Evolutionary conservation across 2,113 vertebrate species (phyloP).

Genomic region (Leptobrachium ailaonicum): DNA sequence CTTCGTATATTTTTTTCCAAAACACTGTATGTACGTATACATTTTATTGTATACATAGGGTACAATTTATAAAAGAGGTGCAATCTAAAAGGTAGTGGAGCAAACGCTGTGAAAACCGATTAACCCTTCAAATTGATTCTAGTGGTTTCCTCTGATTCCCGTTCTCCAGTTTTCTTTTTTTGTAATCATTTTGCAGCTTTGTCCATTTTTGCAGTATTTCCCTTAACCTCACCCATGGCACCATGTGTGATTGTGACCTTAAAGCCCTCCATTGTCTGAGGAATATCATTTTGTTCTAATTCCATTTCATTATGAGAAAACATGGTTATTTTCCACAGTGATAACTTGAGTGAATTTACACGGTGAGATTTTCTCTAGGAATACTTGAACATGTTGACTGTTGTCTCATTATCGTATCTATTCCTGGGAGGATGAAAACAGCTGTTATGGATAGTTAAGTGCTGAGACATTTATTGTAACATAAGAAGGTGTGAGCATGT

Average conservation of each 20-base stretch:
- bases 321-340: neutral
- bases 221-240: no score
- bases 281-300: neutral
- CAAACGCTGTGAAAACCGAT: no score
- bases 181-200: no score
- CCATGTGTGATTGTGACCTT: neutral
- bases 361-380: constrained; percentile 3
- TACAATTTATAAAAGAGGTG: no score
- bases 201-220: no score
- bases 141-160: no score
- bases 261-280: neutral
- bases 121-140: no score
- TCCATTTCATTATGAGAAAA: neutral
- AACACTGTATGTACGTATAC: no score
- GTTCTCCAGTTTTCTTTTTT: no score
- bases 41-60: no score
- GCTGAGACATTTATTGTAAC: constrained; percentile 16
- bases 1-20: no score
- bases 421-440: constrained; percentile 23
- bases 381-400: neutral
- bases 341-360: neutral
- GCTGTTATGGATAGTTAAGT: constrained; percentile 16
- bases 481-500: constrained; percentile 1
- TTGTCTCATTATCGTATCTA: constrained; percentile 11
- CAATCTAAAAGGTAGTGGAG: no score